Evolutionary conservation across 2,888 invertebrate species (phyloP), one percentile per base, ranked within the genome.

Genomic region (Philhelius pedissequus): DNA sequence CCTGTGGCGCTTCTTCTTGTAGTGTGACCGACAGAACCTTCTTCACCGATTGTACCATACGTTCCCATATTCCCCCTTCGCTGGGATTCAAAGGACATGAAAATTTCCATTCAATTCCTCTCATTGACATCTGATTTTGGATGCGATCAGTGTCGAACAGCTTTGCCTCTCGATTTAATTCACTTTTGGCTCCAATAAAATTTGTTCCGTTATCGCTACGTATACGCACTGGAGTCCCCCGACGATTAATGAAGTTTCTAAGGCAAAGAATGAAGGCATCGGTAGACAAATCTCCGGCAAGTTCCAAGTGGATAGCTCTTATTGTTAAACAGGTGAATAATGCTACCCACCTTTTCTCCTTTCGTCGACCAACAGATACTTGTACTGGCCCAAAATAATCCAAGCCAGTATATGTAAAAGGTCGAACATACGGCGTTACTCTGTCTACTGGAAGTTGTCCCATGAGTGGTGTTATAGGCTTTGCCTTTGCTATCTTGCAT

Each of bases 11-110:
- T 25, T 71, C 18, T 11, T 56, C 27, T 9, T 15, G 32, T 9
- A 66, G n/a, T 1, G n/a, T 32, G 2, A 27, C 27, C 0, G 4
- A 8, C 7, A 43, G 30, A 1, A 48, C 9, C 11, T 22, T 15
- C 56, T 50, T 64, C 66, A 84, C 4, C 52, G 32, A 30, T 70
- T 86, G 58, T 0, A 87, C 76, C 32, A 87, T 45, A 2, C 87
- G 71, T 64, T 88, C 86, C 88, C 87, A 87, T 9, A 73, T 40
- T 3, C 87, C 87, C 3, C 86, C 87, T 60, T 64, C 60, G 22
- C 35, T 27, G 7, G 68, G 68, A 30, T 79, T 79, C 9, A 27
- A 8, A 9, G 66, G 27, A n/a, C 73, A 73, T 6, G 62, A 64
- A 18, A 78, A 78, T 7, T 35, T 18, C 79, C 66, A 79, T 2